phyloP scores from a whole-genome alignment of 2,888 invertebrate genomes.

The Latrodectus hesperus region DNA sequence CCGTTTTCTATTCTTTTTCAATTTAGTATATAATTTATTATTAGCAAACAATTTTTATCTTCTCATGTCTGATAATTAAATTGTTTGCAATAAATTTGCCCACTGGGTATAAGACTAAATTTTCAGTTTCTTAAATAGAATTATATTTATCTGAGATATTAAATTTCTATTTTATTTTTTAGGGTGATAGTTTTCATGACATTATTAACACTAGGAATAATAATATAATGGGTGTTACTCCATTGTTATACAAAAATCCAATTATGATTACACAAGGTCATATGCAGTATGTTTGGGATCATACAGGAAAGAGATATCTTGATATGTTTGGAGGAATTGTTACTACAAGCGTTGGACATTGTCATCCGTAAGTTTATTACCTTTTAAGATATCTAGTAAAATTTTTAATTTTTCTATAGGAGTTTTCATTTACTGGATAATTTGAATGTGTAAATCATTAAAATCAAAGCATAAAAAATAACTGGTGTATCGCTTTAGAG shows the following conservation, averaged over 20 bases:
- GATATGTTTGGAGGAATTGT: conserved; percentile 98
- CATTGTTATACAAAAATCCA: conserved; percentile 85
- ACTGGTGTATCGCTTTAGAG: too few relatives aligned
- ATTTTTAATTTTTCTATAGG: too few relatives aligned
- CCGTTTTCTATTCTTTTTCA: neutral
- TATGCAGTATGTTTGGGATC: conserved; percentile 95
- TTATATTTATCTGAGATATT: neutral
- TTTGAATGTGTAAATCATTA: too few relatives aligned
- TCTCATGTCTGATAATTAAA: neutral
- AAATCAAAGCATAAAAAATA: too few relatives aligned
- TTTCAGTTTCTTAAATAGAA: neutral
- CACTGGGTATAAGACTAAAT: neutral
- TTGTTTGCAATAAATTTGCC: too few relatives aligned
- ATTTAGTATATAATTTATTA: neutral
- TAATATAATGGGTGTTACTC: conserved; percentile 83
- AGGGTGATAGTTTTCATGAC: conserved; percentile 63
- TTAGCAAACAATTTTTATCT: neutral
- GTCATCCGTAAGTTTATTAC: conserved; percentile 89
- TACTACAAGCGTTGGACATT: conserved; percentile 97
- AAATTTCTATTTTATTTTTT: conserved; percentile 3
- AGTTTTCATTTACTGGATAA: too few relatives aligned
- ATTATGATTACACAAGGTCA: conserved; percentile 88
- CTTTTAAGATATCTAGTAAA: neutral
- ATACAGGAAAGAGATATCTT: conserved; percentile 88
- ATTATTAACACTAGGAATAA: conserved; percentile 32